Percentiles rank a stretch among this genome's conserved stretches.
Evolutionary conservation across 2,888 invertebrate species (phyloP).

Genomic region (Orthosia cruda): DNA sequence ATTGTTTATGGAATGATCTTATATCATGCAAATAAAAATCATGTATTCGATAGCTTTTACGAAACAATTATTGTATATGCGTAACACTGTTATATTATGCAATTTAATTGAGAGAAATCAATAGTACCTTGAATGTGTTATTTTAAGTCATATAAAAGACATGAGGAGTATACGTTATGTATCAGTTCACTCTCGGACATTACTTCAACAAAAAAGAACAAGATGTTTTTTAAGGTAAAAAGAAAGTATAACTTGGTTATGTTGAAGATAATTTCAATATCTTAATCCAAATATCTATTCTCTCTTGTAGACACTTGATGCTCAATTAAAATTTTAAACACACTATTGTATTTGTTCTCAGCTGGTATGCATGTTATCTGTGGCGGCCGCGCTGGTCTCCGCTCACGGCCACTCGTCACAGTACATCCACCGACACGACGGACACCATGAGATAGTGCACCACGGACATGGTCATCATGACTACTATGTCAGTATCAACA

Average conservation of each 20-base stretch:
- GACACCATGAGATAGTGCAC: conserved; percentile 75
- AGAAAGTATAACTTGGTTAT: too few relatives aligned
- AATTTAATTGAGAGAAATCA: conserved; percentile 58
- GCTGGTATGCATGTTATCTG: conserved; percentile 46
- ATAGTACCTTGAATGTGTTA: conserved; percentile 53
- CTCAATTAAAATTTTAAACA: not conserved
- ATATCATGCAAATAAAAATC: too few relatives aligned
- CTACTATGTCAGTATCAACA: conserved; percentile 47
- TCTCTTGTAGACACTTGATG: not conserved
- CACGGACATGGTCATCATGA: conserved; percentile 70
- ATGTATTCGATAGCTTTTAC: conserved; percentile 22
- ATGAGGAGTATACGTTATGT: conserved; percentile 20
- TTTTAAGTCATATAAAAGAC: conserved; percentile 60
- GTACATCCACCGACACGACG: conserved; percentile 76
- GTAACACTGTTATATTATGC: conserved; percentile 27
- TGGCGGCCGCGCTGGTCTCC: conserved; percentile 22
- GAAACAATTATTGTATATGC: conserved; percentile 16
- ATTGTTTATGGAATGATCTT: too few relatives aligned
- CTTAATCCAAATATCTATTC: not conserved
- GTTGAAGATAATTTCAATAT: not conserved
- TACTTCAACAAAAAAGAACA: not conserved
- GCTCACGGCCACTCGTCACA: conserved; percentile 63
- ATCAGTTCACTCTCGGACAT: conserved; percentile 51
- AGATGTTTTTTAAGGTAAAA: conserved; percentile 54
- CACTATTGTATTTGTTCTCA: not conserved